phyloP scores from a whole-genome alignment of 2,888 invertebrate species.

The Sesia bembeciformis region DNA sequence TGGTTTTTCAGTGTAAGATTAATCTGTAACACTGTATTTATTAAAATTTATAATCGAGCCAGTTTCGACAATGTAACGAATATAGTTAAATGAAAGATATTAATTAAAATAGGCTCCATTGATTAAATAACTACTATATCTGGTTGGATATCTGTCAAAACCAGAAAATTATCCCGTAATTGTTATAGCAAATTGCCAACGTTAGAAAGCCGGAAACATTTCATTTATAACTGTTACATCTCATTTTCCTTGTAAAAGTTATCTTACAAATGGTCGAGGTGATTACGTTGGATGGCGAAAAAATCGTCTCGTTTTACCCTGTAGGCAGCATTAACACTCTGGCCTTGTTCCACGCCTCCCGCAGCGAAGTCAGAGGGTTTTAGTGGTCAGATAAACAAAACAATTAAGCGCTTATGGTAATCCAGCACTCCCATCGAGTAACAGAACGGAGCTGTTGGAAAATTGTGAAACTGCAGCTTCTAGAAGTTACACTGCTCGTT shows the following conservation, averaged over 20 bases:
- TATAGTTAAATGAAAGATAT: too few relatives aligned
- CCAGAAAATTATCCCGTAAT: neutral
- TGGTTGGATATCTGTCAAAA: neutral
- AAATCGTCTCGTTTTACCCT: neutral
- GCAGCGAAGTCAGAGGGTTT: constrained; percentile 37
- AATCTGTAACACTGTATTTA: too few relatives aligned
- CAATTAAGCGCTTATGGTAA: constrained; percentile 59
- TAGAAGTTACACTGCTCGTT: neutral
- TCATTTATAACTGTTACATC: neutral
- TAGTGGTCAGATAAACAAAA: constrained; percentile 66
- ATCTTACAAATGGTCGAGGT: neutral
- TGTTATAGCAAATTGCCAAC: neutral
- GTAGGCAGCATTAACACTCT: constrained; percentile 10
- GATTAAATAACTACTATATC: too few relatives aligned
- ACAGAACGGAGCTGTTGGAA: neutral
- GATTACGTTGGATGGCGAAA: neutral
- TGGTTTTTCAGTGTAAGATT: too few relatives aligned
- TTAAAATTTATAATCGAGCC: too few relatives aligned
- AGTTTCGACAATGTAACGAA: too few relatives aligned
- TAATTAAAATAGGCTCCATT: too few relatives aligned
- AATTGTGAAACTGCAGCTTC: neutral
- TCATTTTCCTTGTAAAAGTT: neutral
- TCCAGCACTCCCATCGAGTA: constrained; percentile 10
- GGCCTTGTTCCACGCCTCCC: constrained; percentile 25
- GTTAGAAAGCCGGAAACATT: neutral